Evolutionary conservation across 1,140 invertebrate species (phyloP), one percentile per base, ranked within the genome.

Genomic region (Anoplolepis gracilipes): DNA sequence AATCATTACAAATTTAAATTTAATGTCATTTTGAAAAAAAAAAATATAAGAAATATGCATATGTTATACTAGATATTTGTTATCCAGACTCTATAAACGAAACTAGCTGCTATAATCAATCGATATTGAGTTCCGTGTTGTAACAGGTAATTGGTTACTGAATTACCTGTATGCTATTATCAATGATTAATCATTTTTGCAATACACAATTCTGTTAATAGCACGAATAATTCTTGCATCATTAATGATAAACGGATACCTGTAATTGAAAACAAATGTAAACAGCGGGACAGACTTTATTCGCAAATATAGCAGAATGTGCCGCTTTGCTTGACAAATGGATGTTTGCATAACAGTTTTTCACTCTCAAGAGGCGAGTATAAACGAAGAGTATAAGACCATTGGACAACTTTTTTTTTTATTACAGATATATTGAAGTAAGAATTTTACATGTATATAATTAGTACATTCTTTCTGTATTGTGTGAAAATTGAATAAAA

Each of bases 1-100:
- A 53, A 30, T 59, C 16, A 30, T 30, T 42, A 76, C 61, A 76
- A 69, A 59, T 61, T 61, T 76, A 28, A 61, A 39, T n/a, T n/a
- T n/a, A n/a, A n/a, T 49, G 11, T 42, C 11, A 42, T 42, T 42
- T 42, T 42, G 10, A 42, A 42, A 11, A 42, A 42, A 42, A 36
- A 42, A 42, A 42, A 36, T 42, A 11, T 0, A 42, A 42, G 39
- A 42, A 42, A 42, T 42, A 42, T 11, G 39, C 39, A 42, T 42
- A 42, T 42, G 11, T 42, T 42, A n/a, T 11, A 42, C 39, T 13
- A 39, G 0, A 42, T 11, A 42, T 42, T 42, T 42, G 10, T 42
- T 42, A 42, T 42, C 1, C 39, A n/a, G n/a, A n/a, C n/a, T n/a
- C n/a, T n/a, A 28, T 49, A 30, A 49, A 8, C 6, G 7, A 2